Conservation (phyloP, 2,113 vertebrate species). For the Semicossyphus pulcher region DNA sequence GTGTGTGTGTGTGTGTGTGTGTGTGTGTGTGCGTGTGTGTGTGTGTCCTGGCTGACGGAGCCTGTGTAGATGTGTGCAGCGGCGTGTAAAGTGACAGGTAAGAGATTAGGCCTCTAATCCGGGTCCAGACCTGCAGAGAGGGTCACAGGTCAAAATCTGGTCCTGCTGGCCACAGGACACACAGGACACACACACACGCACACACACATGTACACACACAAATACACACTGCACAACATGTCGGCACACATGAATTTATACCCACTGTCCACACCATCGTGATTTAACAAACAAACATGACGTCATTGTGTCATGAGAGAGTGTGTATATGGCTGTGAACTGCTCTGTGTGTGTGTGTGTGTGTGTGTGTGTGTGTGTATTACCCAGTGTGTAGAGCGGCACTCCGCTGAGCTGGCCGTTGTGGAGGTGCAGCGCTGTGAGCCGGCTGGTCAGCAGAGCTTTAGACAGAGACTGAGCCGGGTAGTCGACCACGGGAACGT, state of each 20-base stretch:
- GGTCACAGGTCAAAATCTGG: slow-evolving; percentile 85
- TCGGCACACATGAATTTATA: too few relatives aligned
- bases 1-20: slow-evolving; percentile 10
- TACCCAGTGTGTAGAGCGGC: slow-evolving; percentile 83
- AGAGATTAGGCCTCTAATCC: slow-evolving; percentile 87
- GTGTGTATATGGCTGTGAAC: too few relatives aligned
- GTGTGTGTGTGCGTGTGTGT: slow-evolving; percentile 22
- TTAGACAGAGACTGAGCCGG: slow-evolving; percentile 75
- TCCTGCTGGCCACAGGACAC: slow-evolving; percentile 80
- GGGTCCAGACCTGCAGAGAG: slow-evolving; percentile 80
- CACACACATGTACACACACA: background rate
- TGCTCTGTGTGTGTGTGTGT: slow-evolving; percentile 13
- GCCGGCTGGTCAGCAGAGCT: slow-evolving; percentile 79
- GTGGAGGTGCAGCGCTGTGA: slow-evolving; percentile 80
- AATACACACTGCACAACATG: slow-evolving; percentile 29
- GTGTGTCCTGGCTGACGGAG: slow-evolving; percentile 60
- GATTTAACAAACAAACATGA: background rate
- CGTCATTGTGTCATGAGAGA: background rate
- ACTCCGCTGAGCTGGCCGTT: slow-evolving; percentile 81
- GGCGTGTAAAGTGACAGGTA: slow-evolving; percentile 85
- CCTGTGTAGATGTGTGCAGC: slow-evolving; percentile 75
- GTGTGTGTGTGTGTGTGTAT: slow-evolving; percentile 15
- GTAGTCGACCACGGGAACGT: slow-evolving; percentile 76
- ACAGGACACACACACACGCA: slow-evolving; percentile 30
- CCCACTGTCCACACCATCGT: background rate